Evolutionary conservation across 2,113 vertebrate genomes (phyloP), one percentile per base, ranked within the genome.

Genomic region (Collichthys lucidus): DNA sequence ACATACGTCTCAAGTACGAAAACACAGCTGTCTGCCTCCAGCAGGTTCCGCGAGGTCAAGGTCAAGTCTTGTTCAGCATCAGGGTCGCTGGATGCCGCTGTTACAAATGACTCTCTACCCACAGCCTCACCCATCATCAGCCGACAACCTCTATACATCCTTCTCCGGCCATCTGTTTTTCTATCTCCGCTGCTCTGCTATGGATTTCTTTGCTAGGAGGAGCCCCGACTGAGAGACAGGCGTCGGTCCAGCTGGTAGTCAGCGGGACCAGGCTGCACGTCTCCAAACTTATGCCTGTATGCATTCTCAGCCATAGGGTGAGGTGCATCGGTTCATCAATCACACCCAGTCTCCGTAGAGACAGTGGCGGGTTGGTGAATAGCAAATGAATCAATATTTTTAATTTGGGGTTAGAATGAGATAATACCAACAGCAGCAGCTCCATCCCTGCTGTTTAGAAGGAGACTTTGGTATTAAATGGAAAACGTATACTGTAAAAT

Each of bases 171-270:
- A 94, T 93, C 89, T 94, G 91, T 81, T 90, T 89, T 88, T 72
- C 75, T 65, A 70, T 87, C 82, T 86, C 87, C 0, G 22, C 77
- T 59, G 57, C 50, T 79, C 79, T 57, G 26, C 42, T 0, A 79
- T 80, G 78, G 70, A 74, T 82, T 87, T 83, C 65, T 80, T 12
- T 9, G 60, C 66, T 59, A 11, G 9, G n/a, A n/a, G n/a, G 52
- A 84, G 63, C 87, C 65, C 91, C 42, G 14, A 73, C 82, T 50
- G 85, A 59, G 71, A 71, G 79, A 81, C 92, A 91, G 90, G 83
- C 89, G 64, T 71, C 11, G 80, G 81, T 69, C 88, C 92, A 91
- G 90, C 92, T 93, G 93, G 86, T 85, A 68, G 89, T 77, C 91
- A 86, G 89, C 81, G 7, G 89, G 88, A 78, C 60, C 86, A 29